Base-by-base conservation (phyloP, 2,888 invertebrate species). In the Cryptosula pallasiana region DNA sequence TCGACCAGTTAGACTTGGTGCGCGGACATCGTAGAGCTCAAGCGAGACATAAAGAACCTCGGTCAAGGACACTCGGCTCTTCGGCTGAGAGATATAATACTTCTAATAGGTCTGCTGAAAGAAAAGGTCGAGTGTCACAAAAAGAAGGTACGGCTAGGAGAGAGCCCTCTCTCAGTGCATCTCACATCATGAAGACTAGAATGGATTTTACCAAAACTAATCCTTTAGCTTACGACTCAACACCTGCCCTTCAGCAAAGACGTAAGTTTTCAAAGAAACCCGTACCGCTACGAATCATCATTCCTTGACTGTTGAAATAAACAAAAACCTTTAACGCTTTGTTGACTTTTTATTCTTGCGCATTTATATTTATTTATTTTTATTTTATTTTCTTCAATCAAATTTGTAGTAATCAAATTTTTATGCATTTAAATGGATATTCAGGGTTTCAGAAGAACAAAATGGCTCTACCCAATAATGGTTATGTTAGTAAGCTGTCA, bases 381-480 rank as follows among this genome's bases (percentile, higher is more conserved):
- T n/a, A n/a, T n/a, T n/a, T n/a, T n/a, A n/a, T n/a, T n/a, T n/a
- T n/a, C n/a, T n/a, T n/a, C n/a, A 45, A 13, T 45, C 20, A 5
- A 45, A 45, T 45, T 45, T 45, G 45, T 45, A 45, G 45, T 45
- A 45, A n/a, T n/a, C n/a, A n/a, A n/a, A n/a, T n/a, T n/a, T n/a
- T n/a, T n/a, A n/a, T n/a, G n/a, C n/a, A n/a, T 20, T 45, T 45
- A 13, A 13, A 20, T 45, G 20, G 20, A 45, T 45, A 45, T 45
- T 20, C 20, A 45, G 63, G 32, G n/a, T 63, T 63, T 63, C 63
- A 63, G 32, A 63, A 27, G 32, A 63, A 63, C n/a, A 63, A 63
- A 27, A 63, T 63, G 63, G 63, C 63, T 13, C 32, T 63, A 34
- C 63, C 63, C 13, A 63, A 32, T 27, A 63, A 34, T 34, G 63